Conservation (phyloP, 1,140 invertebrate species). For the Musca vetustissima region DNA sequence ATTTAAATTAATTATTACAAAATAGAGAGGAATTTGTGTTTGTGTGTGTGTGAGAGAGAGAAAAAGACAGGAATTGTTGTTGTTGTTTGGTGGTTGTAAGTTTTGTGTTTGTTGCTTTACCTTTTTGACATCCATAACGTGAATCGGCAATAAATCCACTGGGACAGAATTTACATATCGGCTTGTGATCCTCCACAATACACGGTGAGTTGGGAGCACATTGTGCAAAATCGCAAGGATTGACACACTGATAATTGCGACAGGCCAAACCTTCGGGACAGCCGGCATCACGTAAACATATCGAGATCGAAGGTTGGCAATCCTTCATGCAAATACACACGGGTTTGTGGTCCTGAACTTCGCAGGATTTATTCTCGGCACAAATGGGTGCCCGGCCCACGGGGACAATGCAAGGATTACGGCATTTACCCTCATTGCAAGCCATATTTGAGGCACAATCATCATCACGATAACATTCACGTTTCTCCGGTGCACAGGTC, state of each 20-base stretch:
- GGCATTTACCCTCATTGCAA: constrained; percentile 78
- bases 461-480: constrained; percentile 76
- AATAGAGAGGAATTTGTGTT: not conserved
- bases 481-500: constrained; percentile 75
- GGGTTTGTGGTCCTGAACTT: constrained; percentile 81
- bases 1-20: not conserved
- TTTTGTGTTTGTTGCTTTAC: constrained; percentile 63
- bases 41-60: constrained; percentile 5
- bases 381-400: constrained; percentile 65
- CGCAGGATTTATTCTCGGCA: constrained; percentile 77
- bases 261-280: constrained; percentile 83
- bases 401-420: constrained; percentile 77
- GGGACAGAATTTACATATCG: constrained; percentile 92
- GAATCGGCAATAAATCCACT: constrained; percentile 83
- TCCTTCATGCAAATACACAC: constrained; percentile 84
- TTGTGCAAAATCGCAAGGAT: constrained; percentile 79
- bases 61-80: constrained; percentile 10
- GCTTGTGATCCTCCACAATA: constrained; percentile 88
- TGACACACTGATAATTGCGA: constrained; percentile 84
- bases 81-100: constrained; percentile 12
- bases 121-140: constrained; percentile 92
- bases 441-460: constrained; percentile 85
- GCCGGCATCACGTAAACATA: constrained; percentile 84
- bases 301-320: constrained; percentile 81
- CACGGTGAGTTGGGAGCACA: constrained; percentile 82